Conservation (phyloP, 1,140 invertebrate genomes). For the Zaprionus kolodkinae region DNA sequence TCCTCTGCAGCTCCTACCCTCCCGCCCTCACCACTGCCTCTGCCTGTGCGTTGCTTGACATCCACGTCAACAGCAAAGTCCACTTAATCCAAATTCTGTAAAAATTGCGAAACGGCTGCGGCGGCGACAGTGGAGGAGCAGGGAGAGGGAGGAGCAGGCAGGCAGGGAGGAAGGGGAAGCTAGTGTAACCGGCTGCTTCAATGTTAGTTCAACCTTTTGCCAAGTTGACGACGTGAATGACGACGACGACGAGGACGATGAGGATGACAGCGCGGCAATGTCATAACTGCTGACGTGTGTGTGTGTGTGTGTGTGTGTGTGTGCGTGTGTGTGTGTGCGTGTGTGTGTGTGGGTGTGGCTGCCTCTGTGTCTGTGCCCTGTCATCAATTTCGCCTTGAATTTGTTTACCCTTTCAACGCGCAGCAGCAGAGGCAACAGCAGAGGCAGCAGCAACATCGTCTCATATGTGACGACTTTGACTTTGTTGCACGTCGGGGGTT, state of each 20-base stretch:
- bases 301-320: constrained; percentile 28
- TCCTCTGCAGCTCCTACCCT: not conserved
- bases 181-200: constrained; percentile 38
- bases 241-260: not conserved
- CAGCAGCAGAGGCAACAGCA: not conserved
- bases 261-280: constrained; percentile 59
- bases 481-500: constrained; percentile 14
- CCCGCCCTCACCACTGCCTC: not conserved
- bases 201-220: constrained; percentile 73
- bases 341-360: constrained; percentile 31
- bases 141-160: constrained; percentile 3
- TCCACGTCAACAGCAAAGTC: constrained; percentile 76
- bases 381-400: constrained; percentile 81
- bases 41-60: constrained; percentile 34
- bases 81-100: constrained; percentile 81
- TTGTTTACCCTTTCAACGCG: constrained; percentile 74
- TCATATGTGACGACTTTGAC: constrained; percentile 39
- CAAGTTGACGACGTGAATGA: constrained; percentile 35
- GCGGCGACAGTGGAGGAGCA: not conserved
- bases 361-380: constrained; percentile 54
- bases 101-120: constrained; percentile 62
- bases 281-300: constrained; percentile 63
- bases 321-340: constrained; percentile 31
- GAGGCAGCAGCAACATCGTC: too few species aligned
- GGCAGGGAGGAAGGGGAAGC: not conserved